Conservation (phyloP, 2,797 vertebrate genomes). For the Sorex maritimensis region DNA sequence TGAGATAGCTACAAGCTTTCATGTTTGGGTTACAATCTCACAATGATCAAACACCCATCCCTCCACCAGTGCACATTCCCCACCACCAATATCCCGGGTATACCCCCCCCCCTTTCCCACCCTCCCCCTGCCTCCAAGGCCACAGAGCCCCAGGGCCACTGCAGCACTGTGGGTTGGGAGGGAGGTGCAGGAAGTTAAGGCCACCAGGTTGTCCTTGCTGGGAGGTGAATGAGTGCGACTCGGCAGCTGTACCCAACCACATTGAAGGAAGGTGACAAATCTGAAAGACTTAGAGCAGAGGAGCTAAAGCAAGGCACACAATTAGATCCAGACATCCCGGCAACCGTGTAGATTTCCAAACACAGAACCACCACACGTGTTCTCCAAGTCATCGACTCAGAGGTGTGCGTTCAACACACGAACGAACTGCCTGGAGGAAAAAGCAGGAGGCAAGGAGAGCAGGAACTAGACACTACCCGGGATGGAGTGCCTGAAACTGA, state of each 20-base stretch:
- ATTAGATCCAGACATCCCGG: neutral
- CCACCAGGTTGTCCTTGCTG: neutral
- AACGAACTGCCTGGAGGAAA: neutral
- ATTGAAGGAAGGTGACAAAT: neutral
- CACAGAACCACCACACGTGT: too few species aligned
- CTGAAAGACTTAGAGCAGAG: neutral
- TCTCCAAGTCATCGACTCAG: constrained; percentile 11
- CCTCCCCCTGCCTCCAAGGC: neutral
- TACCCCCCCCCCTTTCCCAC: too few species aligned
- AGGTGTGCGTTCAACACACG: neutral
- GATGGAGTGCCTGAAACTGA: neutral
- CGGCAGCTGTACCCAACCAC: neutral
- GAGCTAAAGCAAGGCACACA: neutral
- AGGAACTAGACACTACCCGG: neutral
- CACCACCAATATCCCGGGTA: too few species aligned
- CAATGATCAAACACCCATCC: too few species aligned
- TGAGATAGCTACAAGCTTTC: too few species aligned
- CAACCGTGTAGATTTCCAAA: neutral
- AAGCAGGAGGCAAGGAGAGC: neutral
- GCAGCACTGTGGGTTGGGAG: neutral
- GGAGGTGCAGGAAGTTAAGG: neutral
- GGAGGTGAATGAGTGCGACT: neutral
- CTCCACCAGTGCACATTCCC: too few species aligned
- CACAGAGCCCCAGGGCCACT: neutral
- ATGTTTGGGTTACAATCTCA: too few species aligned